Percentiles rank a stretch among this genome's conserved stretches.
Conservation (phyloP, 2,113 vertebrate genomes). For the Centrocercus urophasianus region DNA sequence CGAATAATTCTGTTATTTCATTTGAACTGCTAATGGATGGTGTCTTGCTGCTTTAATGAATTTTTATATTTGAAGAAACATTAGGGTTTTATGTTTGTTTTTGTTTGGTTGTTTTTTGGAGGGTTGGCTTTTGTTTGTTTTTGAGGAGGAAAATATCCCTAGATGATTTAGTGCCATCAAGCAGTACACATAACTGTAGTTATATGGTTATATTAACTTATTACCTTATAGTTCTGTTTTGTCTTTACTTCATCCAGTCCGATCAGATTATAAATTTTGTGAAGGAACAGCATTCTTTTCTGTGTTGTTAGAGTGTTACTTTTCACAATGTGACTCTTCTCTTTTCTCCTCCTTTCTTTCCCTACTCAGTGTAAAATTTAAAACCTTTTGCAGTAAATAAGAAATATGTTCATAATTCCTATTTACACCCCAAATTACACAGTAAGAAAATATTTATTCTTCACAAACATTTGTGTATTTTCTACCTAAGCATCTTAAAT, state of each 20-base stretch:
- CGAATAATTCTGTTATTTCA: neutral
- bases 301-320: neutral
- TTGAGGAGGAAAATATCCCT: neutral
- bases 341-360: neutral
- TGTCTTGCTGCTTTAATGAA: neutral
- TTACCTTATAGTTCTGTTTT: neutral
- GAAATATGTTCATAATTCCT: too few species aligned
- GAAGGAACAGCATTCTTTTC: neutral
- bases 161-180: constrained; percentile 5
- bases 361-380: neutral
- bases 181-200: neutral
- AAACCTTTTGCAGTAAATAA: neutral
- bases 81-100: neutral
- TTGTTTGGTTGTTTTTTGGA: neutral
- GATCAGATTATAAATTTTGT: constrained; percentile 2
- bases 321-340: neutral
- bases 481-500: neutral
- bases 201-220: neutral
- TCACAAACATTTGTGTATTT: neutral
- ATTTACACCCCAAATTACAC: neutral
- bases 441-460: neutral
- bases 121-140: neutral
- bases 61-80: neutral
- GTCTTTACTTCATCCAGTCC: neutral
- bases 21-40: neutral